Conservation (phyloP, 2,797 vertebrate genomes). For the Anguilla marmorata region DNA sequence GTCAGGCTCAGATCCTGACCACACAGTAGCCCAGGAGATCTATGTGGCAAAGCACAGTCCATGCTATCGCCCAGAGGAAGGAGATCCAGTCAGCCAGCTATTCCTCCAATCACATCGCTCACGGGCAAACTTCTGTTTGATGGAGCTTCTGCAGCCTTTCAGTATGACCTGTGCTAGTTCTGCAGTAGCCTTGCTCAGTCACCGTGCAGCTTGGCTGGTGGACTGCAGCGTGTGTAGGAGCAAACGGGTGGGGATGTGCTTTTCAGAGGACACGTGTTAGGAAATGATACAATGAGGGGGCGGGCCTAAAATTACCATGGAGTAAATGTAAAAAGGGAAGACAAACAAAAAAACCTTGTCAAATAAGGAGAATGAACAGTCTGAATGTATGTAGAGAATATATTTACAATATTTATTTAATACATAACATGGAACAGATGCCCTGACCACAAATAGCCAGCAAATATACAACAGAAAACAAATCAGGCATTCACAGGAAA, state of each 20-base stretch:
- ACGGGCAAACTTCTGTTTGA: neutral
- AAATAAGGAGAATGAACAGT: neutral
- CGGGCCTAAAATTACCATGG: neutral
- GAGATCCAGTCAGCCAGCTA: neutral
- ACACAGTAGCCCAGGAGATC: neutral
- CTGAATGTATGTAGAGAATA: neutral
- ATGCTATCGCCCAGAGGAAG: neutral
- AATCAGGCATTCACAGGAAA: neutral
- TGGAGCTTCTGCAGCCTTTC: neutral
- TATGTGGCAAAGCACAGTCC: neutral
- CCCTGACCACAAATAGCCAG: neutral
- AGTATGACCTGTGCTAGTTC: neutral
- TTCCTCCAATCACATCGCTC: neutral
- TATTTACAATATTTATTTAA: constrained; percentile 32
- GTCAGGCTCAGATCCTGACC: neutral
- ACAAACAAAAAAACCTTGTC: neutral
- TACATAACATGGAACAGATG: constrained; percentile 21
- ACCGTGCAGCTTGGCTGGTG: neutral
- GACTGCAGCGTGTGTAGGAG: neutral
- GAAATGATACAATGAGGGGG: neutral
- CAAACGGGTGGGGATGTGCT: neutral
- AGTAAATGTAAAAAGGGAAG: neutral
- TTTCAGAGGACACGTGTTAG: neutral
- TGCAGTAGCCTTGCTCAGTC: neutral
- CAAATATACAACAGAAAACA: constrained; percentile 3